These are phyloP conservation scores for Tiliacea aurago DNA, from an alignment of 2,888 invertebrate genomes.

Conservation along the genomic window DNA sequence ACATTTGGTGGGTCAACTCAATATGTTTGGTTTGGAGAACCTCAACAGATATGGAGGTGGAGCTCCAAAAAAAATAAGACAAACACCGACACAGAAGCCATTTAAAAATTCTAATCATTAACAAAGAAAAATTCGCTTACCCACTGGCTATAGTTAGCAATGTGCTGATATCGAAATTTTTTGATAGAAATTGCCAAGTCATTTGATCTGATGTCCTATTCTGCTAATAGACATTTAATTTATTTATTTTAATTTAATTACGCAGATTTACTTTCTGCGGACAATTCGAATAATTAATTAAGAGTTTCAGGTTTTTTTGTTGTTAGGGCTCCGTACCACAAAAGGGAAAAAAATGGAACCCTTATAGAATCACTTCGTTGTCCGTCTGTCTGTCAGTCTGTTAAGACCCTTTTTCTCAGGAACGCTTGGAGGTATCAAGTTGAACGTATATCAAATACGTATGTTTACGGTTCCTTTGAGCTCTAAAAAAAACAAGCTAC, in stretches of 20 bases:
- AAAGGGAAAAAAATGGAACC: too few species aligned
- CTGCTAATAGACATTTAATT: conserved; percentile 65
- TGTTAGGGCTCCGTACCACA: too few species aligned
- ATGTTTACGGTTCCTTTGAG: too few species aligned
- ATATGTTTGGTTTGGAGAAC: neutral
- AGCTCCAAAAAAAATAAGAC: neutral
- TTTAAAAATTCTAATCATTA: conserved; percentile 25
- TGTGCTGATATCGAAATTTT: conserved; percentile 20
- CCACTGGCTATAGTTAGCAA: conserved; percentile 29
- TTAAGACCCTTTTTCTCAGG: too few species aligned
- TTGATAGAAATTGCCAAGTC: conserved; percentile 56
- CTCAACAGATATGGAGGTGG: neutral
- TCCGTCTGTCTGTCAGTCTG: too few species aligned
- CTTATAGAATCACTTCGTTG: too few species aligned
- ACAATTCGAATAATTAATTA: conserved; percentile 57
- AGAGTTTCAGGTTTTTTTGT: conserved; percentile 19
- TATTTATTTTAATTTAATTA: conserved; percentile 65
- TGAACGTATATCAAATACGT: too few species aligned
- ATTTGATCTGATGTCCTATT: conserved; percentile 63
- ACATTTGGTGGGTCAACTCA: neutral
- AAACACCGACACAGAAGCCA: neutral
- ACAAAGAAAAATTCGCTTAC: conserved; percentile 21
- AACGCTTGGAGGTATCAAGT: too few species aligned
- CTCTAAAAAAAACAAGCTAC: too few species aligned
- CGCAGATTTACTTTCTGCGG: conserved; percentile 67